Conservation (phyloP, 2,888 invertebrate genomes). For the Allacma fusca region DNA sequence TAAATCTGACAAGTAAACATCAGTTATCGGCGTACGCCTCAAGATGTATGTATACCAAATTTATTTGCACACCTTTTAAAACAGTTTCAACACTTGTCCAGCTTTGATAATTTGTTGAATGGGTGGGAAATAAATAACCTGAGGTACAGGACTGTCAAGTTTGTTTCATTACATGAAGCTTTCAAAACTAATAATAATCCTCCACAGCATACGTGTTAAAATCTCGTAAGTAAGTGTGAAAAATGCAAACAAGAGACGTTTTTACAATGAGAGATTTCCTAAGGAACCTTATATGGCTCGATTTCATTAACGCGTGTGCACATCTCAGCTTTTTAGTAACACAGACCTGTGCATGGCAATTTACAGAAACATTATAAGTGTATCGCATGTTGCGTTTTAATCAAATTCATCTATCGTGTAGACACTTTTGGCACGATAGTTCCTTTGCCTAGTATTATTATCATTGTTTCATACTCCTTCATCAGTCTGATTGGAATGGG, state of each 20-base stretch:
- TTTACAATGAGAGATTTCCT: slow-evolving; percentile 13
- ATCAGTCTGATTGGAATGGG: slow-evolving; percentile 2
- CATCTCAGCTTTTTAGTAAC: slow-evolving; percentile 7
- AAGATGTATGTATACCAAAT: not conserved
- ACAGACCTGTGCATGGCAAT: slow-evolving; percentile 1
- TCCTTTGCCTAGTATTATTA: not conserved
- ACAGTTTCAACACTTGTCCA: slow-evolving; percentile 2
- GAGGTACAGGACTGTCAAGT: not conserved
- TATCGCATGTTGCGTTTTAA: not conserved
- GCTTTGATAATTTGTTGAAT: not conserved
- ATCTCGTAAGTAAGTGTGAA: not conserved
- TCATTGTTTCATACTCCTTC: not conserved
- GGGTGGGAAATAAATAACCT: slow-evolving; percentile 12
- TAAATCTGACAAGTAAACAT: slow-evolving; percentile 4
- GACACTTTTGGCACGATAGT: not conserved
- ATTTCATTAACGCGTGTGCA: slow-evolving; percentile 4
- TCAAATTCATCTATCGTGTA: not conserved
- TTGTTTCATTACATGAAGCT: not conserved
- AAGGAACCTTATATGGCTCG: slow-evolving; percentile 7
- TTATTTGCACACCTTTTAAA: slow-evolving; percentile 5
- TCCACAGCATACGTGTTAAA: not conserved
- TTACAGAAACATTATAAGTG: not conserved
- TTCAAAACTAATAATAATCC: not conserved
- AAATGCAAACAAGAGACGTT: slow-evolving; percentile 11
- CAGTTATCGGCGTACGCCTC: not conserved